phyloP scores from a whole-genome alignment of 2,113 vertebrate species.

The Corythoichthys haematopterus region DNA sequence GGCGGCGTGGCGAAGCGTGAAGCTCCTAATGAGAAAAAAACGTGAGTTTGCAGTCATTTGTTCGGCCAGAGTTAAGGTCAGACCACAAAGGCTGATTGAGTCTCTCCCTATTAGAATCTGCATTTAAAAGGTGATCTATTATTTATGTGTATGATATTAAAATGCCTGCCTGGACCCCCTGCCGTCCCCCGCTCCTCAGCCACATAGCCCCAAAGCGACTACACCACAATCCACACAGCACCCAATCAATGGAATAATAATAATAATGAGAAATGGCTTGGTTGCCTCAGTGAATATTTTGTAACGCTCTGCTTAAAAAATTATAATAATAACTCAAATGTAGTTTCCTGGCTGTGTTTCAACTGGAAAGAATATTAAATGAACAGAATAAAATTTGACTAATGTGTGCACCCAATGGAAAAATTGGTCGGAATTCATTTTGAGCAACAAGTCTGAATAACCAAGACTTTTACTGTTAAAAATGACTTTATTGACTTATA shows the following conservation, averaged over 20 bases:
- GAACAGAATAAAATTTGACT: conserved; percentile 2
- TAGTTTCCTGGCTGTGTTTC: background rate
- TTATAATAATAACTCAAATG: background rate
- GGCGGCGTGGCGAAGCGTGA: background rate
- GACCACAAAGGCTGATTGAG: conserved; percentile 8
- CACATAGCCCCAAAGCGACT: background rate
- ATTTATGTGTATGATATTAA: background rate
- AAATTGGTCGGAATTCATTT: background rate
- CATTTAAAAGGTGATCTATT: background rate
- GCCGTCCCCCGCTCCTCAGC: background rate
- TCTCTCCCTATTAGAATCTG: background rate
- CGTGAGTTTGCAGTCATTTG: conserved; percentile 1
- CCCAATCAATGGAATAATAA: background rate
- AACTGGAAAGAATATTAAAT: conserved; percentile 1
- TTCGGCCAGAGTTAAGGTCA: conserved; percentile 7
- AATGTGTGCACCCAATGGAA: background rate
- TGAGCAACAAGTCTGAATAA: background rate
- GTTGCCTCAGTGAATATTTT: background rate
- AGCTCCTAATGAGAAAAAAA: background rate
- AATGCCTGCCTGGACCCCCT: background rate
- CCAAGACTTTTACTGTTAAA: background rate
- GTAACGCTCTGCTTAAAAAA: conserved; percentile 1
- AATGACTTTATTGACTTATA: background rate
- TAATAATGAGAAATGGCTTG: conserved; percentile 1
- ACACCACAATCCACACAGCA: background rate